A percentile compares a stretch with the other conserved stretches of the same genome.
These are phyloP conservation scores for Trialeurodes vaporariorum DNA, from an alignment of 1,140 invertebrate species.

Conservation along the genomic window DNA sequence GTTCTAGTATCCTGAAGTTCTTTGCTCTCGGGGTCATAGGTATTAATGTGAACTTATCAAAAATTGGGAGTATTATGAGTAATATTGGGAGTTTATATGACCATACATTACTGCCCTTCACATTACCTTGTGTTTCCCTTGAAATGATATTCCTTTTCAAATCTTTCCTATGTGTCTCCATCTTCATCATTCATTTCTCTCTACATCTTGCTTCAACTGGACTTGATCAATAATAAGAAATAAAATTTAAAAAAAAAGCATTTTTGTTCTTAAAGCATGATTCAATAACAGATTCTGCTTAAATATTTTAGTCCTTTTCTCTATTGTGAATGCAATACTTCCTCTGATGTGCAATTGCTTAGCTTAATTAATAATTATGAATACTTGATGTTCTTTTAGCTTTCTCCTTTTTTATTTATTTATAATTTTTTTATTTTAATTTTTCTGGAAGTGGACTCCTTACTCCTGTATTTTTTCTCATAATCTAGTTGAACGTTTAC, in stretches of 20 bases:
- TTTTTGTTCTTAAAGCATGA: too few species aligned
- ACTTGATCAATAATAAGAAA: constrained; percentile 20
- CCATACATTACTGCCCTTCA: too few species aligned
- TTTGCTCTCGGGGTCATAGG: too few species aligned
- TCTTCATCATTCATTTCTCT: constrained; percentile 23
- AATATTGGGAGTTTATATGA: too few species aligned
- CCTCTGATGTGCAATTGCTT: not conserved
- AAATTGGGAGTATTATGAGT: too few species aligned
- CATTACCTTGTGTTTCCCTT: too few species aligned
- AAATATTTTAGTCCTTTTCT: too few species aligned
- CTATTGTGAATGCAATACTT: too few species aligned
- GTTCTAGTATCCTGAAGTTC: too few species aligned
- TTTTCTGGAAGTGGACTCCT: not conserved
- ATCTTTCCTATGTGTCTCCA: constrained; percentile 13
- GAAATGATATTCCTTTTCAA: constrained; percentile 17
- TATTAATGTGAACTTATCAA: too few species aligned
- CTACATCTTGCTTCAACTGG: constrained; percentile 19
- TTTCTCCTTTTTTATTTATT: not conserved
- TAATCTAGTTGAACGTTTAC: not conserved
- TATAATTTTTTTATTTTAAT: too few species aligned
- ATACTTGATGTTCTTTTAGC: constrained; percentile 4
- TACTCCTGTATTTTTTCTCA: not conserved
- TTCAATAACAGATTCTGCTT: too few species aligned
- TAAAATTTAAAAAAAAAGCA: constrained; percentile 12
- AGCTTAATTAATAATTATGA: constrained; percentile 1